phyloP scores from a whole-genome alignment of 2,797 vertebrate genomes.

The Centropyge bicolor region DNA sequence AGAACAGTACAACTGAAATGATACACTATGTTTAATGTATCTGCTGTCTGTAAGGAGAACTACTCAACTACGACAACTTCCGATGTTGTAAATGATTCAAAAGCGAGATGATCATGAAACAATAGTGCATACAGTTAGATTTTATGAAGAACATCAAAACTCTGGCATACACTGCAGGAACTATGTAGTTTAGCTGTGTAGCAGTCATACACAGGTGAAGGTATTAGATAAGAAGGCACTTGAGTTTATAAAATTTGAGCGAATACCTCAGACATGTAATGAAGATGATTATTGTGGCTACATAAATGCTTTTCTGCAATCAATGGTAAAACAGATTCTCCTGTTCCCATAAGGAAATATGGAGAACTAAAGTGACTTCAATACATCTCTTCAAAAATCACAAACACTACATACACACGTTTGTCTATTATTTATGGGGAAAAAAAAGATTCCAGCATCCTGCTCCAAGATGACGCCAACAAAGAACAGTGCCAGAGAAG shows the following conservation, averaged over 20 bases:
- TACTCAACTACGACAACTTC: too few species aligned
- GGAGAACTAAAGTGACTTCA: not conserved
- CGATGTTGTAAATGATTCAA: not conserved
- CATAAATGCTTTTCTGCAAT: not conserved
- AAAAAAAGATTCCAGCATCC: not conserved
- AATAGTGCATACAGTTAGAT: not conserved
- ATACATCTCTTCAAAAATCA: not conserved
- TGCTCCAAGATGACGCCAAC: constrained; percentile 14
- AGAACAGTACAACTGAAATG: too few species aligned
- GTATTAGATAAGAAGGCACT: not conserved
- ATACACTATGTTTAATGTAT: too few species aligned
- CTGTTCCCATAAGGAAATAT: not conserved
- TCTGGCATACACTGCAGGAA: not conserved
- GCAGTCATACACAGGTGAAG: not conserved
- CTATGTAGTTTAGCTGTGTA: not conserved
- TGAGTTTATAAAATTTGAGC: not conserved
- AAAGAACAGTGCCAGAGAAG: constrained; percentile 22
- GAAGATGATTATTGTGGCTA: not conserved
- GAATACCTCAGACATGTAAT: constrained; percentile 3
- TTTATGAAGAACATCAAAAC: not conserved
- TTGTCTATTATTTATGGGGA: not conserved
- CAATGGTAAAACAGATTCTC: not conserved
- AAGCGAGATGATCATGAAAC: not conserved
- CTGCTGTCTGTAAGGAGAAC: too few species aligned
- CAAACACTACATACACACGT: not conserved